Evolutionary conservation across 2,888 invertebrate species (phyloP).

Genomic region (Caenorhabditis uteleia): DNA sequence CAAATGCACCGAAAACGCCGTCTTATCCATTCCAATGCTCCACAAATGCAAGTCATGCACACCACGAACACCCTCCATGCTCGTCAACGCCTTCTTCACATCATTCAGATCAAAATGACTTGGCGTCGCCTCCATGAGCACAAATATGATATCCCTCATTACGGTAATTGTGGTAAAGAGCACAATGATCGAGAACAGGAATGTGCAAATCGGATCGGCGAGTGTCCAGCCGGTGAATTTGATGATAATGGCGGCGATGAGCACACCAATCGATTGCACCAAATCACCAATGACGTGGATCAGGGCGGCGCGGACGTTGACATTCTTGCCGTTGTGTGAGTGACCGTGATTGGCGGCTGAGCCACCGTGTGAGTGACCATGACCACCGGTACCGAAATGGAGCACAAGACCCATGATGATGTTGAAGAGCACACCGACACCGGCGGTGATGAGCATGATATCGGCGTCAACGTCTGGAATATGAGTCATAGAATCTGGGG

Average conservation of each 20-base stretch:
- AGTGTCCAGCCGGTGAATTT: constrained; percentile 78
- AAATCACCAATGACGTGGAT: constrained; percentile 96
- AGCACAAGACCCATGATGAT: constrained; percentile 72
- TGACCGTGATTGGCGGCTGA: constrained; percentile 12
- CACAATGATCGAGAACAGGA: constrained; percentile 85
- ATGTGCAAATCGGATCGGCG: constrained; percentile 96
- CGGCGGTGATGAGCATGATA: constrained; percentile 86
- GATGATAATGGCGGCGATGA: constrained; percentile 87
- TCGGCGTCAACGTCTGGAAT: constrained; percentile 78
- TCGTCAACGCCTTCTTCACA: constrained; percentile 84
- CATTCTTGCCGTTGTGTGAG: constrained; percentile 50
- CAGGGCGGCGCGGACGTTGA: constrained; percentile 86
- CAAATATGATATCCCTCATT: constrained; percentile 59
- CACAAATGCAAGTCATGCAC: constrained; percentile 95
- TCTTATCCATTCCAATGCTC: constrained; percentile 94
- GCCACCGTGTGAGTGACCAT: constrained; percentile 56
- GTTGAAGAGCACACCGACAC: constrained; percentile 88
- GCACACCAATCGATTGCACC: constrained; percentile 89
- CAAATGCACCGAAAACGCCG: constrained; percentile 94
- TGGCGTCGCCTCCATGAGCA: constrained; percentile 73
- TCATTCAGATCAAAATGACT: constrained; percentile 76
- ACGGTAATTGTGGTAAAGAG: constrained; percentile 64
- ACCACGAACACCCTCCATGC: constrained; percentile 85
- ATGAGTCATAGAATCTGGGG: background rate
- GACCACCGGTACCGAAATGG: constrained; percentile 52